phyloP scores from a whole-genome alignment of 2,888 invertebrate genomes.

The Aspidapion aeneum region DNA sequence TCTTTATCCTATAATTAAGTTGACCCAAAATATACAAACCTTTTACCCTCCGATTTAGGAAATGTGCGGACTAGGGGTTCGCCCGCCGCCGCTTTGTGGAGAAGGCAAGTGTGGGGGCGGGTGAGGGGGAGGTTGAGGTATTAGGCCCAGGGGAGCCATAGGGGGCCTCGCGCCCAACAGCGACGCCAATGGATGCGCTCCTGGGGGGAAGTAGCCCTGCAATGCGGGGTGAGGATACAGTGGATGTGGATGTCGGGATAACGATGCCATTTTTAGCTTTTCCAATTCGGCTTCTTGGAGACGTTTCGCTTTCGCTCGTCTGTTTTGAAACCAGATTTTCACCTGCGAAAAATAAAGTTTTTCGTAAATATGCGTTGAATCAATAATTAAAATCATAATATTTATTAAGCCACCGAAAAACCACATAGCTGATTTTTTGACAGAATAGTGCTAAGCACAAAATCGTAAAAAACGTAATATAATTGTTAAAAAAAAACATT shows the following conservation, averaged over 20 bases:
- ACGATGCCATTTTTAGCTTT: constrained; percentile 83
- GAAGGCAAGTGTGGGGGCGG: constrained; percentile 50
- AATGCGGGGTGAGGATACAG: constrained; percentile 58
- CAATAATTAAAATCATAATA: no score
- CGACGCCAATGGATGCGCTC: constrained; percentile 55
- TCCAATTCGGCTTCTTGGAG: constrained; percentile 97
- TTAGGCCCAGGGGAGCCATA: constrained; percentile 46
- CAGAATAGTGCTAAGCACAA: no score
- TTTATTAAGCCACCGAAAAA: no score
- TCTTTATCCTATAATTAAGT: no score
- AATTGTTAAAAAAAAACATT: no score
- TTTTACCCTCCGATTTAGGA: constrained; percentile 33
- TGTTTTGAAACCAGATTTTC: constrained; percentile 93
- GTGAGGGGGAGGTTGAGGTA: constrained; percentile 48
- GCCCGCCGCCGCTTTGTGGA: constrained; percentile 39
- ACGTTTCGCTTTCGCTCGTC: constrained; percentile 95
- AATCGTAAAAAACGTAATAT: no score
- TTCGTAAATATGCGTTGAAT: not conserved
- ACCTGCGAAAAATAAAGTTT: constrained; percentile 54
- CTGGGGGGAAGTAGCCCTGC: constrained; percentile 61
- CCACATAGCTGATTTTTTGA: no score
- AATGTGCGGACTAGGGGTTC: constrained; percentile 47
- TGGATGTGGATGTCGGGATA: constrained; percentile 59
- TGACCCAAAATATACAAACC: no score
- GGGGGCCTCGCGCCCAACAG: constrained; percentile 48